A percentile compares a stretch with the other conserved stretches of the same genome.
These are phyloP conservation scores for Strigamia maritima DNA, from an alignment of 2,888 invertebrate genomes.

Conservation along the genomic window DNA sequence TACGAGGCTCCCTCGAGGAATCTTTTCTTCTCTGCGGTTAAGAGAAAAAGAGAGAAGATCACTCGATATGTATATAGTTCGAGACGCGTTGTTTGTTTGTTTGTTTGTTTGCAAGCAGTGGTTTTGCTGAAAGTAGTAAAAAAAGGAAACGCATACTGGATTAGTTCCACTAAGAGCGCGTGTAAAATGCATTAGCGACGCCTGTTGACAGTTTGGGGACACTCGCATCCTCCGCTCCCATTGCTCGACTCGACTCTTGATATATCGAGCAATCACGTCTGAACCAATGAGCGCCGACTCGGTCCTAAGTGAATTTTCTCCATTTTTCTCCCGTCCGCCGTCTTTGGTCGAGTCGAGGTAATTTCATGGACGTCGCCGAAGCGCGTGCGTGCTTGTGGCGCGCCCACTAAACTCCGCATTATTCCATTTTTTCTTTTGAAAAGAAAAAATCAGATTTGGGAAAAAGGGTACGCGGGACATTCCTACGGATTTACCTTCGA, in stretches of 20 bases:
- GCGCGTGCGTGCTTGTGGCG: too few species aligned
- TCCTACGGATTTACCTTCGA: too few species aligned
- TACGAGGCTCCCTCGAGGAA: slow-evolving; percentile 3
- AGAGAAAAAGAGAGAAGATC: not conserved
- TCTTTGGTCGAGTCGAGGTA: not conserved
- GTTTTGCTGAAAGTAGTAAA: not conserved
- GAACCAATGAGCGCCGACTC: slow-evolving; percentile 21
- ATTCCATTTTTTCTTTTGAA: too few species aligned
- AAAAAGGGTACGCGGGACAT: too few species aligned
- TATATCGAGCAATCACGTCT: slow-evolving; percentile 27
- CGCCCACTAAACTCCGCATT: not conserved
- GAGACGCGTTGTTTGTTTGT: too few species aligned
- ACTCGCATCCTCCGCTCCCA: slow-evolving; percentile 3
- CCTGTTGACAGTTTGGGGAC: slow-evolving; percentile 26
- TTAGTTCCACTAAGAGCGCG: slow-evolving; percentile 17
- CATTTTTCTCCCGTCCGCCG: not conserved
- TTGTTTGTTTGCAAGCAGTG: too few species aligned
- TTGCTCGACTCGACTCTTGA: not conserved
- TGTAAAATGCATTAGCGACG: slow-evolving; percentile 27
- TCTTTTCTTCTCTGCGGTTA: not conserved
- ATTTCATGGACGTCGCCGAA: slow-evolving; percentile 8
- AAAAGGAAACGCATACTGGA: not conserved
- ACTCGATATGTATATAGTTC: too few species aligned
- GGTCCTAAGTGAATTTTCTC: slow-evolving; percentile 24
- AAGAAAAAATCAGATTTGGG: too few species aligned